A percentile compares a stretch with the other conserved stretches of the same genome.
Evolutionary conservation across 2,113 vertebrate genomes (phyloP).

Genomic region (Procavia capensis): DNA sequence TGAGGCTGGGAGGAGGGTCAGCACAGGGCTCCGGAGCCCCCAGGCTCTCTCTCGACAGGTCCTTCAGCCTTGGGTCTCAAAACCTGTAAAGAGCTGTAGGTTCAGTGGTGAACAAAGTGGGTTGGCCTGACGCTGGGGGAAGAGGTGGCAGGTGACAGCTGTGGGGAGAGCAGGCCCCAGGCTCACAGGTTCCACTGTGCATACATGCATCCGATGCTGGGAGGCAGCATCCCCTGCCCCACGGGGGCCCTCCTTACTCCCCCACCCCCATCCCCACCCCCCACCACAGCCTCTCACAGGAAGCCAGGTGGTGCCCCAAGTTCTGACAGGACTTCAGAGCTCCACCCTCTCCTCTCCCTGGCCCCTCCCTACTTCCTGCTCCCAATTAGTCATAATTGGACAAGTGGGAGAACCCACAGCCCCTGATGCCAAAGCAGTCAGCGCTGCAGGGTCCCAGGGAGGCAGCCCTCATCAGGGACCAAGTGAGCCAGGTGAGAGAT

Average conservation of each 20-base stretch:
- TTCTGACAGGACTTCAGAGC: neutral
- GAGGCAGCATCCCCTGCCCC: too few relatives aligned
- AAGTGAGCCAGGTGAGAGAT: neutral
- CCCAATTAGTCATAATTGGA: conserved; percentile 73
- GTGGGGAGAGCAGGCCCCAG: neutral
- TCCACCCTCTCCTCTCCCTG: neutral
- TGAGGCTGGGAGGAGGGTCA: neutral
- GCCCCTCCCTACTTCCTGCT: neutral
- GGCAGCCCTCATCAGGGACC: neutral
- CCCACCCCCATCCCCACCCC: too few relatives aligned
- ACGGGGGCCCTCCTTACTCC: too few relatives aligned
- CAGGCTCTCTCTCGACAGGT: neutral
- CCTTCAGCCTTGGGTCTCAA: neutral
- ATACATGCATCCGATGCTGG: fast-evolving
- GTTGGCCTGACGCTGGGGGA: neutral
- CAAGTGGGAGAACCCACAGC: neutral
- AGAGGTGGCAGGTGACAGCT: neutral
- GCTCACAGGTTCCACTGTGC: neutral
- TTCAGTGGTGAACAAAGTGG: neutral
- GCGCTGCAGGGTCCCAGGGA: neutral
- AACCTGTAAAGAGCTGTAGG: neutral
- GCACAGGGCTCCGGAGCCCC: neutral
- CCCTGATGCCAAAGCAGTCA: neutral
- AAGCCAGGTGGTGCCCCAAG: neutral
- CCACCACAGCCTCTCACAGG: neutral